These are phyloP conservation scores for Typhlichthys eigenmanni DNA, from an alignment of 2,797 vertebrate species.

Conservation along the genomic window DNA sequence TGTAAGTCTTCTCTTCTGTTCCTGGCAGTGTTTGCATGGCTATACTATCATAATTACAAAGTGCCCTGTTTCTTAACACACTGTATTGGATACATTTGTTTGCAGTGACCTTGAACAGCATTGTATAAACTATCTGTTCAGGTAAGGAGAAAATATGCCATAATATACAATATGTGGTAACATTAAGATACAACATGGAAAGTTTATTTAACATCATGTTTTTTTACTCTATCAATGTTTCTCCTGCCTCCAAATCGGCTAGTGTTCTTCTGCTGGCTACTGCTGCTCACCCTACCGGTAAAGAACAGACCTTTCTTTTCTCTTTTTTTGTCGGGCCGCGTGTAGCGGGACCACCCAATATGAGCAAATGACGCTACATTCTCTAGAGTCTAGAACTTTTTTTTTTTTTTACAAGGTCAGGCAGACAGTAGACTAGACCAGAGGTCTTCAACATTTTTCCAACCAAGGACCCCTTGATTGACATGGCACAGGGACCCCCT, in stretches of 20 bases:
- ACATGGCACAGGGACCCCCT: no score
- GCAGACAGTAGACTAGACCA: no score
- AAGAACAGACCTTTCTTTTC: slow-evolving; percentile 1
- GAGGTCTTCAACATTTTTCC: no score
- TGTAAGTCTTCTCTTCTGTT: not conserved
- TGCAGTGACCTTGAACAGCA: slow-evolving; percentile 91
- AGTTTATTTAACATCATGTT: not conserved
- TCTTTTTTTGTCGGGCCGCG: not conserved
- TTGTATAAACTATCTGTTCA: slow-evolving; percentile 93
- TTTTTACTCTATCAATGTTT: not conserved
- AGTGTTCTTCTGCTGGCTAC: slow-evolving; percentile 85
- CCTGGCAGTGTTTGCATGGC: not conserved
- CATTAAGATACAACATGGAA: no score
- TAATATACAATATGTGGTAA: not conserved
- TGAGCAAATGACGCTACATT: no score
- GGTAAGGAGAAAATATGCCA: slow-evolving; percentile 75
- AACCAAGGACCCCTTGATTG: no score
- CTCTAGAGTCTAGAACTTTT: no score
- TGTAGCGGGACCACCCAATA: no score
- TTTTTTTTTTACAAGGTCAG: no score
- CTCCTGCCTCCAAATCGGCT: slow-evolving; percentile 21
- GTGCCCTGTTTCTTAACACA: not conserved
- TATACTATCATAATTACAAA: no score
- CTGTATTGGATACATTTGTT: slow-evolving; percentile 5
- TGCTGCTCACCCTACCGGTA: slow-evolving; percentile 93